A percentile compares a stretch with the other conserved stretches of the same genome.
Conservation (phyloP, 1,140 invertebrate genomes). For the Bombus waltoni region DNA sequence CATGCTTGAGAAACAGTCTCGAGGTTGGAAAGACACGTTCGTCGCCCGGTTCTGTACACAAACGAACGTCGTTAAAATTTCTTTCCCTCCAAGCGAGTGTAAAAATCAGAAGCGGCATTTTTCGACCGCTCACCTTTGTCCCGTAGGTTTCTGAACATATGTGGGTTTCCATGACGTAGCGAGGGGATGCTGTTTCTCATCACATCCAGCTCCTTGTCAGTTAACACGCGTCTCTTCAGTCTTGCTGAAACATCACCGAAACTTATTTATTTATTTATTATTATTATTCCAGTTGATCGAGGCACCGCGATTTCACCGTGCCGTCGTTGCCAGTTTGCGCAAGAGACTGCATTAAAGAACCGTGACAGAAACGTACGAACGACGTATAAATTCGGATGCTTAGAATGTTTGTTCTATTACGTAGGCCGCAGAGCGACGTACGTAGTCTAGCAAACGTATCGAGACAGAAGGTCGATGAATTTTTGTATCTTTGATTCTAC, state of each 20-base stretch:
- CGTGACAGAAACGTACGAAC: not conserved
- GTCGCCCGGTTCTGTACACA: not conserved
- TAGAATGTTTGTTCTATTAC: not conserved
- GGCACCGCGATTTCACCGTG: not conserved
- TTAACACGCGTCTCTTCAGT: conserved; percentile 91
- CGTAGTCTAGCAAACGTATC: too few species aligned
- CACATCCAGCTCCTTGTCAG: conserved; percentile 89
- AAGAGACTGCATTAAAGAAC: not conserved
- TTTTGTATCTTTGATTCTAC: not conserved
- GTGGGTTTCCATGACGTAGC: conserved; percentile 90
- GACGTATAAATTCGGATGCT: not conserved
- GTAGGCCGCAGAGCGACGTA: too few species aligned
- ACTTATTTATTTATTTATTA: conserved; percentile 21
- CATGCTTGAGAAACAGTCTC: not conserved
- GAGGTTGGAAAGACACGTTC: not conserved
- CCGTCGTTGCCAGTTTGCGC: not conserved
- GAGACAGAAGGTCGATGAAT: not conserved
- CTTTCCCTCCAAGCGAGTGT: not conserved
- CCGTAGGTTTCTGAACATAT: conserved; percentile 93
- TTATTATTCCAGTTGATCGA: not conserved
- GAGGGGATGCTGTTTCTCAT: conserved; percentile 91
- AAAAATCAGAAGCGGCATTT: not conserved
- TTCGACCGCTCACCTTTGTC: conserved; percentile 88
- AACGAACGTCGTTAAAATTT: conserved; percentile 4
- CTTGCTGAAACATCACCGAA: conserved; percentile 87